phyloP scores from a whole-genome alignment of 1,140 invertebrate genomes.

The Drosophila nikananu region DNA sequence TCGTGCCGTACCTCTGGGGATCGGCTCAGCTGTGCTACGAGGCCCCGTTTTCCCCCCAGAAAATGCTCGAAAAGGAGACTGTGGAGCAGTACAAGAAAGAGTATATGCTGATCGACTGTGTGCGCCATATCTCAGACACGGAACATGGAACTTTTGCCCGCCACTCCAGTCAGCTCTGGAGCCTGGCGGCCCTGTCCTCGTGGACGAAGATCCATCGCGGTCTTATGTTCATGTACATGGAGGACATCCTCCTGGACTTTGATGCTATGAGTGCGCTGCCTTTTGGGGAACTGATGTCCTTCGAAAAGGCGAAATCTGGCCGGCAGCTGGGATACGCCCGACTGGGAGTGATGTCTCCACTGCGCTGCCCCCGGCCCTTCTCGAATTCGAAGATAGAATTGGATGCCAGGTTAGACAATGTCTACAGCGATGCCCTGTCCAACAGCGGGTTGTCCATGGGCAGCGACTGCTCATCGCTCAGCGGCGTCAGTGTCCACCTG shows the following conservation, averaged over 20 bases:
- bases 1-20: conserved; percentile 63
- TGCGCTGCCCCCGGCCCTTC: not conserved
- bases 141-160: conserved; percentile 49
- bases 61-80: conserved; percentile 37
- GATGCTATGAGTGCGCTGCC: conserved; percentile 28
- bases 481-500: conserved; percentile 13
- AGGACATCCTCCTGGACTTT: conserved; percentile 35
- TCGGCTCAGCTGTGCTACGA: conserved; percentile 51
- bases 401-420: not conserved
- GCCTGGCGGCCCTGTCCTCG: conserved; percentile 33
- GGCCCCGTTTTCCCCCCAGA: conserved; percentile 45
- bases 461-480: conserved; percentile 14
- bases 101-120: conserved; percentile 37
- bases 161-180: conserved; percentile 64
- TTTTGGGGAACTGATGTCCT: conserved; percentile 57
- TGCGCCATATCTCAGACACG: conserved; percentile 24
- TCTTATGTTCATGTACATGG: conserved; percentile 51
- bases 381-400: not conserved
- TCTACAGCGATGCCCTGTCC: conserved; percentile 19
- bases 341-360: conserved; percentile 29
- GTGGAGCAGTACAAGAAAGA: conserved; percentile 2
- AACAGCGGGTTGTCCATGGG: conserved; percentile 28
- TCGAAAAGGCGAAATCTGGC: conserved; percentile 3
- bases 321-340: not conserved
- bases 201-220: conserved; percentile 52